Evolutionary conservation across 2,113 vertebrate genomes (phyloP), one percentile per base, ranked within the genome.

Genomic region (Ahaetulla prasina): DNA sequence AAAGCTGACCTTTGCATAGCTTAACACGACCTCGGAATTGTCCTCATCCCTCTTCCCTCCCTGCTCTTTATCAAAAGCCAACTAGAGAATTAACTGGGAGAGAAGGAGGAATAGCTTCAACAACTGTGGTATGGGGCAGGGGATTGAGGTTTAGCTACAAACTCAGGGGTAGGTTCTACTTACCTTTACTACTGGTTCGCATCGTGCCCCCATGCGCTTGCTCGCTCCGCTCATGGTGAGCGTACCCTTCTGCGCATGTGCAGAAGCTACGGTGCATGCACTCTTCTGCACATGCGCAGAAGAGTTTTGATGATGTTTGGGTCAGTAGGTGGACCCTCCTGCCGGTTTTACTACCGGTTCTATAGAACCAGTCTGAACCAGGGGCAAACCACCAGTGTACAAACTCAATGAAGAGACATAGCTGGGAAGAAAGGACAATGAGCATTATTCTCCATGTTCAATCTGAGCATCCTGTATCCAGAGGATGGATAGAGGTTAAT

Each of bases 51-150:
- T 89, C 68, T 92, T 54, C 52, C n/a, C n/a, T 57, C 20, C 87
- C 52, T 43, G 35, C 39, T 53, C 63, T n/a, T 35, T 53, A 86
- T 85, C 88, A 54, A 92, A 89, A 92, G 14, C 43, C 92, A 94
- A 68, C 52, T 23, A 53, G 50, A 68, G 85, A 92, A 49, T 1
- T 3, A 80, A 23, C 90, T 92, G 85, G 87, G 30, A 85, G 88
- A 43, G 87, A 12, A 49, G 18, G 2, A 60, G 9, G 85, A 91
- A 39, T 85, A 93, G 57, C 14, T 89, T 35, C 22, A 45, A 2
- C 25, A 90, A 90, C 39, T 0, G 54, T 80, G 14, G 4, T 39
- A 55, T 25, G 90, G 45, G 53, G 10, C 27, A 47, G 12, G 11
- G 54, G 20, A 63, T 43, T 47, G 50, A 63, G 22, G 74, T n/a